Conservation (phyloP, 2,888 invertebrate genomes). For the Phengaris arion region DNA sequence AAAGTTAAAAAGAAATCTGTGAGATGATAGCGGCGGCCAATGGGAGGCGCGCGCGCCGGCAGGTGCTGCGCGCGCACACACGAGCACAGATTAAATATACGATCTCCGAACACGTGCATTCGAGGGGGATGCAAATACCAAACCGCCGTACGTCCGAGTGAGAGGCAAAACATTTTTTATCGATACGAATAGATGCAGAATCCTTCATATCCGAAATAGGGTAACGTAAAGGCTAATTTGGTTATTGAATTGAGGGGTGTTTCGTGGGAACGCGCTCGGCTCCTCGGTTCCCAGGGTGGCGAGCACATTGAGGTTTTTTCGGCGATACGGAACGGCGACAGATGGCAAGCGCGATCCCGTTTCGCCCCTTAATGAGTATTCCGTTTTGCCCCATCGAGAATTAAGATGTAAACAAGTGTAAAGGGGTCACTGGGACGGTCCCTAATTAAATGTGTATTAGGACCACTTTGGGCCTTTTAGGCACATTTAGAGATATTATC, state of each 20-base stretch:
- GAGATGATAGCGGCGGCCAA: slow-evolving; percentile 76
- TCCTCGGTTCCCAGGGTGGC: slow-evolving; percentile 83
- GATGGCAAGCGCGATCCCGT: slow-evolving; percentile 78
- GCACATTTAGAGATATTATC: slow-evolving; percentile 3
- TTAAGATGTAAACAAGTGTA: slow-evolving; percentile 80
- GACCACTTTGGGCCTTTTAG: slow-evolving; percentile 70
- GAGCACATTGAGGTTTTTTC: slow-evolving; percentile 77
- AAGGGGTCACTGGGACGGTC: slow-evolving; percentile 75
- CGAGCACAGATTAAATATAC: slow-evolving; percentile 64
- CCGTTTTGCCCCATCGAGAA: slow-evolving; percentile 47
- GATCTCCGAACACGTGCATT: slow-evolving; percentile 79
- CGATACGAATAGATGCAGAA: slow-evolving; percentile 77
- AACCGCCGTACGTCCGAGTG: slow-evolving; percentile 47
- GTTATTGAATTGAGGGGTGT: slow-evolving; percentile 81
- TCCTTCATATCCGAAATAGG: slow-evolving; percentile 79
- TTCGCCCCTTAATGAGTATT: slow-evolving; percentile 72
- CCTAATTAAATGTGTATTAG: slow-evolving; percentile 77
- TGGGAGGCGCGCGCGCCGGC: slow-evolving; percentile 71
- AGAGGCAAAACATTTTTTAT: slow-evolving; percentile 71
- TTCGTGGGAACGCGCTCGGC: slow-evolving; percentile 83
- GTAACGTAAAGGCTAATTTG: slow-evolving; percentile 81
- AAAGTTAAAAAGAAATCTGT: slow-evolving; percentile 76
- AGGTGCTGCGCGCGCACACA: slow-evolving; percentile 73
- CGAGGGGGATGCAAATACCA: slow-evolving; percentile 72
- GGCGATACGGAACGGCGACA: slow-evolving; percentile 74